Conservation (phyloP, 2,888 invertebrate species). For the Nomada ruficornis region DNA sequence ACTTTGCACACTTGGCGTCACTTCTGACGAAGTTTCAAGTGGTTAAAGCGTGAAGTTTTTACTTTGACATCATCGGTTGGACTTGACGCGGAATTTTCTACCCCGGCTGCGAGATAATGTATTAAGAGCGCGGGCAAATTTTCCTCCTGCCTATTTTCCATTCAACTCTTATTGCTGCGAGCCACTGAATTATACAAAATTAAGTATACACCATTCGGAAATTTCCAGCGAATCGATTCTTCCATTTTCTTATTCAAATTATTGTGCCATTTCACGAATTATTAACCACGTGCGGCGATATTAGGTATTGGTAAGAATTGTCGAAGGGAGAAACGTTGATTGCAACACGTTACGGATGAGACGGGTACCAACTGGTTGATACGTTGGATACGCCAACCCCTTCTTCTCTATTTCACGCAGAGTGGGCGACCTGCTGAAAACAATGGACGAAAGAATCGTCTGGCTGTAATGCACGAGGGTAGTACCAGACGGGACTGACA, state of each 20-base stretch:
- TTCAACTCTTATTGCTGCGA: too few species aligned
- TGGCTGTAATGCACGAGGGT: slow-evolving; percentile 56
- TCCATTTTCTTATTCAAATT: too few species aligned
- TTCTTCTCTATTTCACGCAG: slow-evolving; percentile 42
- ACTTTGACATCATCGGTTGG: background rate
- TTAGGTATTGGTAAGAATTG: background rate
- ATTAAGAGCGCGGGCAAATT: too few species aligned
- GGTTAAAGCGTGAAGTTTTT: background rate
- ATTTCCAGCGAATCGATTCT: too few species aligned
- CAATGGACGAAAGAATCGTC: slow-evolving; percentile 71
- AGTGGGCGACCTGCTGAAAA: slow-evolving; percentile 50
- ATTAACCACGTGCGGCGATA: background rate
- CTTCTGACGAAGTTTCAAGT: background rate
- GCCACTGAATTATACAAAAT: too few species aligned
- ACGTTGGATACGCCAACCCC: slow-evolving; percentile 25
- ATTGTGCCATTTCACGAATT: too few species aligned
- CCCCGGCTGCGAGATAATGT: background rate
- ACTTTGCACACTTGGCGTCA: slow-evolving; percentile 8
- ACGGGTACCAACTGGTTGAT: slow-evolving; percentile 37
- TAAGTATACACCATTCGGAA: too few species aligned
- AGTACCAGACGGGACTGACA: slow-evolving; percentile 56
- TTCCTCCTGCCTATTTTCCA: too few species aligned
- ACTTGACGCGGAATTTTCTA: background rate
- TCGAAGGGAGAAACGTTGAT: background rate
- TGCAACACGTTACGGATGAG: slow-evolving; percentile 8